These are phyloP conservation scores for Apoderus coryli DNA, from an alignment of 2,888 invertebrate species.

Conservation along the genomic window DNA sequence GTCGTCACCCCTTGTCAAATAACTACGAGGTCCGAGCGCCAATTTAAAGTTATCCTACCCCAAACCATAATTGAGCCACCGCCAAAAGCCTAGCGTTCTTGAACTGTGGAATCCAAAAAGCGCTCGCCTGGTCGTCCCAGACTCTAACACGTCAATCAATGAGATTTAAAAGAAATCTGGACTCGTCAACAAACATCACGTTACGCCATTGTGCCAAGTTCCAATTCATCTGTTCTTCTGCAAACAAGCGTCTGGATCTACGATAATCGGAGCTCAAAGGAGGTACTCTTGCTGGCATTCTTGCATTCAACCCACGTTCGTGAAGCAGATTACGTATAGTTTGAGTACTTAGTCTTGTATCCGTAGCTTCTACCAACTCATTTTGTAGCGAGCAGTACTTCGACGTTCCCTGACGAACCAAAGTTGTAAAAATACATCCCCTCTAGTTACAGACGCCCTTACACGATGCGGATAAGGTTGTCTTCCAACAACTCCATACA, in stretches of 20 bases:
- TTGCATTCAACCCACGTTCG: constrained; percentile 9
- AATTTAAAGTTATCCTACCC: too few species aligned
- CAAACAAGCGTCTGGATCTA: constrained; percentile 10
- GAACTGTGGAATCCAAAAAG: constrained; percentile 9
- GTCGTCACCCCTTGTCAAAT: constrained; percentile 3
- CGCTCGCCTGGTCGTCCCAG: constrained; percentile 11
- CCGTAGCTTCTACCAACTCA: constrained; percentile 8
- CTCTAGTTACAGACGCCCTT: constrained; percentile 1
- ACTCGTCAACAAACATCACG: constrained; percentile 11
- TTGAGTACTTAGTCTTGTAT: constrained; percentile 9
- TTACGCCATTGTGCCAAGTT: constrained; percentile 10
- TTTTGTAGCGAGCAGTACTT: constrained; percentile 7
- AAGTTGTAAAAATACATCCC: not conserved
- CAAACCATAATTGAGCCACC: constrained; percentile 5
- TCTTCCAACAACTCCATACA: constrained; percentile 1
- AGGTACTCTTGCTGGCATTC: constrained; percentile 6
- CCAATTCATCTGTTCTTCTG: constrained; percentile 10
- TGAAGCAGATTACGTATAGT: constrained; percentile 10
- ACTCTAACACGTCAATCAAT: constrained; percentile 9
- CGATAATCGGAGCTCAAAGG: constrained; percentile 9
- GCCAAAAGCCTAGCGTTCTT: constrained; percentile 4
- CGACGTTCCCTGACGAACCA: not conserved
- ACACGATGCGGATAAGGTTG: constrained; percentile 2
- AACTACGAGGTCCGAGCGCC: too few species aligned
- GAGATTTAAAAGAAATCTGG: constrained; percentile 8